These are phyloP conservation scores for Megatriorchis doriae DNA, from an alignment of 2,113 vertebrate species.

Conservation along the genomic window DNA sequence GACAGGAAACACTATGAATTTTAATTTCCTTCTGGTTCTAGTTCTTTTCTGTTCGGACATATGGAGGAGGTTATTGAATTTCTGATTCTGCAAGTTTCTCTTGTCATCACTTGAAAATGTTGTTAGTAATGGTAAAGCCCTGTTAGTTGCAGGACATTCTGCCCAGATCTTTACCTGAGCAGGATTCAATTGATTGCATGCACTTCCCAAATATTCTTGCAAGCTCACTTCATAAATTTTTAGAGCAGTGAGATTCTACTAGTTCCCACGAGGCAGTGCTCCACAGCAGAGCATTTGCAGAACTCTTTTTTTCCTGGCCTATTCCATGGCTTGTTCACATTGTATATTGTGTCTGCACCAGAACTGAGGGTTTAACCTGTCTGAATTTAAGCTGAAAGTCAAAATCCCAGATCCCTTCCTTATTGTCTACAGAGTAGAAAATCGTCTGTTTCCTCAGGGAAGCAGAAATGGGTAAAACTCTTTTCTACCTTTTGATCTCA, in stretches of 20 bases:
- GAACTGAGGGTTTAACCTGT: neutral
- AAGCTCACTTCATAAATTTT: neutral
- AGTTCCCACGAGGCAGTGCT: neutral
- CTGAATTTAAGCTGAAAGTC: neutral
- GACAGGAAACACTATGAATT: slow-evolving; percentile 52
- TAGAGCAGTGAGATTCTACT: neutral
- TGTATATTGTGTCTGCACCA: neutral
- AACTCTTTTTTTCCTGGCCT: neutral
- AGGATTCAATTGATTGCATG: neutral
- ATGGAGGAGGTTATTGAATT: slow-evolving; percentile 48
- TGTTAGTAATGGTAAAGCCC: neutral
- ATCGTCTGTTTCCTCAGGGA: neutral
- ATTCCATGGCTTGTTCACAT: neutral
- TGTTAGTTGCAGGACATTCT: neutral
- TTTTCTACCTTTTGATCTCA: neutral
- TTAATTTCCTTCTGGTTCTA: slow-evolving; percentile 58
- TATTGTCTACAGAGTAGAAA: neutral
- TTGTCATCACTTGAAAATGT: slow-evolving; percentile 1
- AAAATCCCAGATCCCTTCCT: neutral
- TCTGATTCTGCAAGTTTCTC: slow-evolving; percentile 34
- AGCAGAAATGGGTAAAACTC: neutral
- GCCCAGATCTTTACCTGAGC: neutral
- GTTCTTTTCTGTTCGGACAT: slow-evolving; percentile 42
- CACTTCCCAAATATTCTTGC: neutral
- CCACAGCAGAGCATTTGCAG: neutral